Evolutionary conservation across 2,888 invertebrate species (phyloP).

Genomic region (Melanostoma scalare): DNA sequence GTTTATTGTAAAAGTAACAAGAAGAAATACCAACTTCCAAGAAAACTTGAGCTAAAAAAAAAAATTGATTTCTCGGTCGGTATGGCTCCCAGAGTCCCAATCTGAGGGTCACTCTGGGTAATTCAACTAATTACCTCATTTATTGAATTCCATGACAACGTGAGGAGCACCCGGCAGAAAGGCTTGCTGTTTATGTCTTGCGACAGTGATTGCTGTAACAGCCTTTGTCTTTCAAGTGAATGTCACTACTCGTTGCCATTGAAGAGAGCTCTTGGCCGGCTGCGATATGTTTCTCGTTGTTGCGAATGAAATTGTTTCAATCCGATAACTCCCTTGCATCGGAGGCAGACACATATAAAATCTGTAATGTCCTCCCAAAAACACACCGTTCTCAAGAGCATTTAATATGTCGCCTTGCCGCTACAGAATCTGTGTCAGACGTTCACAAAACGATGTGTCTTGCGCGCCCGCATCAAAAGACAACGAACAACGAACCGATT

Average conservation of each 20-base stretch:
- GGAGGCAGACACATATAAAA: conserved; percentile 47
- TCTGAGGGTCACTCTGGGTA: conserved; percentile 59
- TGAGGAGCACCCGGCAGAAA: conserved; percentile 59
- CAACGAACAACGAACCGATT: conserved; percentile 38
- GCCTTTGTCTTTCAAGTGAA: conserved; percentile 59
- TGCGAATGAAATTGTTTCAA: conserved; percentile 59
- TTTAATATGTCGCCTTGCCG: conserved; percentile 65
- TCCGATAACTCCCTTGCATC: conserved; percentile 48
- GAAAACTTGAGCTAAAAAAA: conserved; percentile 31
- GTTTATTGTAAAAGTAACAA: conserved; percentile 21
- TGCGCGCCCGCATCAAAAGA: conserved; percentile 49
- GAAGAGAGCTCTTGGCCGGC: conserved; percentile 7
- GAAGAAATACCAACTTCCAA: conserved; percentile 35
- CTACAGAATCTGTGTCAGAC: conserved; percentile 69
- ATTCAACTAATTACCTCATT: conserved; percentile 70
- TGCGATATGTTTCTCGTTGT: neutral
- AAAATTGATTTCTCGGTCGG: conserved; percentile 19
- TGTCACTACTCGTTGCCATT: conserved; percentile 29
- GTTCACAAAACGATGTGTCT: conserved; percentile 45
- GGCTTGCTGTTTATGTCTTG: conserved; percentile 36
- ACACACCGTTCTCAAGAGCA: conserved; percentile 15
- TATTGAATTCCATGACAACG: conserved; percentile 68
- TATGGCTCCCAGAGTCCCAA: conserved; percentile 40
- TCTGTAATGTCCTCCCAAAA: conserved; percentile 60
- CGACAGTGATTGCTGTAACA: conserved; percentile 66